Percentiles rank a stretch among this genome's conserved stretches.
These are phyloP conservation scores for Platycnemis pennipes DNA, from an alignment of 2,888 invertebrate genomes.

Conservation along the genomic window DNA sequence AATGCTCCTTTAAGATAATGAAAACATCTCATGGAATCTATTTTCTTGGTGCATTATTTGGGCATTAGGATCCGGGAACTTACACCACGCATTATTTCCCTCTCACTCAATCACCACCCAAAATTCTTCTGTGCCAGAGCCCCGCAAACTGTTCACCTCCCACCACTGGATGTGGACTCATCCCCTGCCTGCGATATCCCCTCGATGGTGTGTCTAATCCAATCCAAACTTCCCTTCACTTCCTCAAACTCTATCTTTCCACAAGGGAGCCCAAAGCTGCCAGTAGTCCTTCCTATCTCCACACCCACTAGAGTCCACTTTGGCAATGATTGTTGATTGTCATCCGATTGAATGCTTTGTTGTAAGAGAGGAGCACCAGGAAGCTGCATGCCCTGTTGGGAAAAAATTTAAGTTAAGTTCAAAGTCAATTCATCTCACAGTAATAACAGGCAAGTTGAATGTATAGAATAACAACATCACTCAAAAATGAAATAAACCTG, in stretches of 20 bases:
- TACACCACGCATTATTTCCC: not conserved
- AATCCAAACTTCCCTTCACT: constrained; percentile 46
- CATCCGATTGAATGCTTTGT: not conserved
- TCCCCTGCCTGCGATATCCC: constrained; percentile 42
- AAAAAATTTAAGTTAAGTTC: not conserved
- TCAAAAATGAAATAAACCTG: no score
- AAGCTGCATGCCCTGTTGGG: not conserved
- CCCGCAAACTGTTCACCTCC: not conserved
- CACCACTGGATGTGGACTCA: not conserved
- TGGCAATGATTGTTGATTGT: not conserved
- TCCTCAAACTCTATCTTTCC: constrained; percentile 41
- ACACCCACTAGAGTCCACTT: constrained; percentile 44
- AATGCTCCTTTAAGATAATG: not conserved
- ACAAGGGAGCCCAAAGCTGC: not conserved
- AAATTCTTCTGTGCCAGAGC: not conserved
- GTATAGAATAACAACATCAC: no score
- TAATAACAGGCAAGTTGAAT: no score
- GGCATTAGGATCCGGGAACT: not conserved
- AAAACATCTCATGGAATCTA: not conserved
- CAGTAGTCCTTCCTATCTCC: constrained; percentile 27
- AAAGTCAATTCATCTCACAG: no score
- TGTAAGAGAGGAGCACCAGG: constrained; percentile 34
- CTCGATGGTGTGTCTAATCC: constrained; percentile 38
- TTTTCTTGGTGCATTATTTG: not conserved
- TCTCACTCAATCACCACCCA: not conserved